Evolutionary conservation across 2,888 invertebrate genomes (phyloP).

Genomic region (Lacanobia wlatinum): DNA sequence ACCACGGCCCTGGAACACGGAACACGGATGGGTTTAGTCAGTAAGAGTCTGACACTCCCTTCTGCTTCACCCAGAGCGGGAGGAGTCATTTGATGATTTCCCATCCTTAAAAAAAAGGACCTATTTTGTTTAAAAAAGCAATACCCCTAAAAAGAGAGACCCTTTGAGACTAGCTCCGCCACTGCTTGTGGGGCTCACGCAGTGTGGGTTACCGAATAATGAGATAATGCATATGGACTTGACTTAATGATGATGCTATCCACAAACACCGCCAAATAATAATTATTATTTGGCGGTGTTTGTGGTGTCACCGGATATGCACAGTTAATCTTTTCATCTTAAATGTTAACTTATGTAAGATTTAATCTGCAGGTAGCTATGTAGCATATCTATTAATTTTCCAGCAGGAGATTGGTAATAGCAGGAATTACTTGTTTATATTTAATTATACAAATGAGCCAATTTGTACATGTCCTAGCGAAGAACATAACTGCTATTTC

Average conservation of each 20-base stretch:
- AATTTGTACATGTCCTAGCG: slow-evolving; percentile 51
- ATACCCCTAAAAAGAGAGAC: too few relatives aligned
- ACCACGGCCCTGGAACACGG: too few relatives aligned
- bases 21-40: too few relatives aligned
- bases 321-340: slow-evolving; percentile 56
- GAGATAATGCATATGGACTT: neutral
- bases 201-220: neutral
- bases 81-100: too few relatives aligned
- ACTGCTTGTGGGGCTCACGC: too few relatives aligned
- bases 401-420: slow-evolving; percentile 47
- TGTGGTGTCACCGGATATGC: slow-evolving; percentile 52
- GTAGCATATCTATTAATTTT: slow-evolving; percentile 56
- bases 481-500: slow-evolving; percentile 26
- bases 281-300: too few relatives aligned
- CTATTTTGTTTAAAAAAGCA: too few relatives aligned
- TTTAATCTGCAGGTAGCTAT: slow-evolving; percentile 49
- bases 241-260: slow-evolving; percentile 3
- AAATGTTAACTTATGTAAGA: slow-evolving; percentile 51
- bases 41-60: too few relatives aligned
- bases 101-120: too few relatives aligned
- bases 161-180: too few relatives aligned
- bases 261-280: slow-evolving; percentile 7
- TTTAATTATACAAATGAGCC: slow-evolving; percentile 60
- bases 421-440: slow-evolving; percentile 52
- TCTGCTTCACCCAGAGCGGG: too few relatives aligned